phyloP scores from a whole-genome alignment of 1,140 invertebrate genomes.

The Araneus ventricosus region DNA sequence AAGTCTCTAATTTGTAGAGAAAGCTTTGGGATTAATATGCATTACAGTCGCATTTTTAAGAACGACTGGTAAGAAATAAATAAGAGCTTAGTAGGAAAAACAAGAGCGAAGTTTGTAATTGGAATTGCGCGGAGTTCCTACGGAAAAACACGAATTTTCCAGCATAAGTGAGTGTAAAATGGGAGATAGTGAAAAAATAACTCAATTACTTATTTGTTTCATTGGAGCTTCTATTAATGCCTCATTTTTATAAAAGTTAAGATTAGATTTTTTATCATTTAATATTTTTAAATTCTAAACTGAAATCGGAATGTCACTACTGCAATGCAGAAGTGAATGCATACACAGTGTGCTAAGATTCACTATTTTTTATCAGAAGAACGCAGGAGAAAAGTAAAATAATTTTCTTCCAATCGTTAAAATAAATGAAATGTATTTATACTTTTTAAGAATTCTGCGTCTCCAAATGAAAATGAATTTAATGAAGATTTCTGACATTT shows the following conservation, averaged over 20 bases:
- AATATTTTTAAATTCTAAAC: too few species aligned
- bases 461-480: too few species aligned
- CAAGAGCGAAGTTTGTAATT: neutral
- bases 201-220: neutral
- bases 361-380: too few species aligned
- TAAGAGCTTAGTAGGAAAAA: neutral
- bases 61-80: neutral
- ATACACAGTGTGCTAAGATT: too few species aligned
- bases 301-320: too few species aligned
- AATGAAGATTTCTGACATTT: too few species aligned
- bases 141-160: neutral
- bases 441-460: too few species aligned
- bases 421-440: neutral
- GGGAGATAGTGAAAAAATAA: neutral
- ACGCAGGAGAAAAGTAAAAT: neutral
- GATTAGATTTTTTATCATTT: too few species aligned
- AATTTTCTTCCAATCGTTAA: neutral
- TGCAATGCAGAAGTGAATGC: too few species aligned
- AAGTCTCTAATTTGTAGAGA: conserved; percentile 18
- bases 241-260: neutral
- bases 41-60: neutral
- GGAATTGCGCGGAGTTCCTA: neutral
- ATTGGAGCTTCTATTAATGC: neutral
- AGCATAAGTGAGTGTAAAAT: neutral
- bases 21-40: neutral